Evolutionary conservation across 2,113 vertebrate species (phyloP), one percentile per base, ranked within the genome.

Genomic region (Phoenicopterus ruber): DNA sequence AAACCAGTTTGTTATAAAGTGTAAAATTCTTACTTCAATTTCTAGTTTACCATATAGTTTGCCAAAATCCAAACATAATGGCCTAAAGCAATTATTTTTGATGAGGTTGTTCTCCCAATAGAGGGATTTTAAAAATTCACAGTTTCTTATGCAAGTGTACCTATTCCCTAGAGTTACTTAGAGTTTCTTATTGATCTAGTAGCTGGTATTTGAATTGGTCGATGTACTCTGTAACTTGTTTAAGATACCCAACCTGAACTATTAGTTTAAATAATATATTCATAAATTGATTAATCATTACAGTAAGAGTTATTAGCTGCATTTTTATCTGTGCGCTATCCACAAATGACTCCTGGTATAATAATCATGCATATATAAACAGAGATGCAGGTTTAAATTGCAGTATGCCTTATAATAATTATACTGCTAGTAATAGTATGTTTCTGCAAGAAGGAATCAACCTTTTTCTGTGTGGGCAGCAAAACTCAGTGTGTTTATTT

Each of bases 241-340:
- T 98, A 98, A 99, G 98, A 98, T 98, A 98, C 98, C 98, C 97
- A 99, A 99, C 98, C 99, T 99, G 99, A 98, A 98, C 98, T 98
- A 98, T 99, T 99, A 98, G 98, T 99, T 99, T 99, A 98, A 98
- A 98, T 99, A 99, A 99, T 99, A 98, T 99, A 99, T 99, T 99
- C 99, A 98, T 98, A 98, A 99, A 99, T 99, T 99, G 99, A 99
- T 99, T 99, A 99, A 98, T 99, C 99, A 99, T 99, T 99, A 98
- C 98, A 98, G 98, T 99, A 98, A 98, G 98, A 99, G 98, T 98
- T 99, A 99, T 99, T 99, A 99, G 98, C 98, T 98, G 98, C 98
- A 98, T 98, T 99, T 98, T 98, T 98, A 98, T 98, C 98, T 99
- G 97, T 52, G 97, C 91, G 86, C 96, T 98, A 97, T 97, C 97